Base-by-base conservation (phyloP, 1,140 invertebrate species). In the Pararge aegeria region DNA sequence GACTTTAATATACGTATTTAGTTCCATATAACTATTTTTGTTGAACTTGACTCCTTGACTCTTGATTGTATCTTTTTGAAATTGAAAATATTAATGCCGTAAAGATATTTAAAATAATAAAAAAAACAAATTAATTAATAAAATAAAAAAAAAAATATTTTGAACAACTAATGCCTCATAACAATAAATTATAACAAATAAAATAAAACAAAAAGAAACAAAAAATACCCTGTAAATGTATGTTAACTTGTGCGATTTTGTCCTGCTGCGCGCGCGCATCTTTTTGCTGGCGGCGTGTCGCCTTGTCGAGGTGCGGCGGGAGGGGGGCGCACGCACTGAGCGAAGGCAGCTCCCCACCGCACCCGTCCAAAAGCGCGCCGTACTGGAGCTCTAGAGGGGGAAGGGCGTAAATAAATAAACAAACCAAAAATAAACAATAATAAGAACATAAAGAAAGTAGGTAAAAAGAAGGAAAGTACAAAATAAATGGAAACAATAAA, bases 151-250 rank as follows among this genome's bases (percentile, higher is more conserved):
- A n/a, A n/a, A n/a, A n/a, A n/a, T n/a, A n/a, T n/a, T n/a, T n/a
- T n/a, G n/a, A n/a, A n/a, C n/a, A n/a, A n/a, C n/a, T n/a, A n/a
- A n/a, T n/a, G n/a, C n/a, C n/a, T n/a, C n/a, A n/a, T n/a, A n/a
- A n/a, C n/a, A n/a, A n/a, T n/a, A n/a, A n/a, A n/a, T n/a, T n/a
- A n/a, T n/a, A n/a, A n/a, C n/a, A 24, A 58, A 21, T 5, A 37
- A 30, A 60, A 40, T 49, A 30, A 62, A 66, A 71, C 60, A 66
- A 64, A 68, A 68, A 64, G 61, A 52, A 69, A 64, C 54, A 68
- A 65, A 68, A 70, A 72, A 66, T 95, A 97, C 96, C 96, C 91
- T 97, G 95, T 78, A 96, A 92, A 87, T 97, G 96, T 83, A 96
- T 95, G 92, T 95, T 96, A 91, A 96, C 94, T 89, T 95, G 94